Base-by-base conservation (phyloP, 35 echinoderm and acorn worm species). In the Chiridota heheva region DNA sequence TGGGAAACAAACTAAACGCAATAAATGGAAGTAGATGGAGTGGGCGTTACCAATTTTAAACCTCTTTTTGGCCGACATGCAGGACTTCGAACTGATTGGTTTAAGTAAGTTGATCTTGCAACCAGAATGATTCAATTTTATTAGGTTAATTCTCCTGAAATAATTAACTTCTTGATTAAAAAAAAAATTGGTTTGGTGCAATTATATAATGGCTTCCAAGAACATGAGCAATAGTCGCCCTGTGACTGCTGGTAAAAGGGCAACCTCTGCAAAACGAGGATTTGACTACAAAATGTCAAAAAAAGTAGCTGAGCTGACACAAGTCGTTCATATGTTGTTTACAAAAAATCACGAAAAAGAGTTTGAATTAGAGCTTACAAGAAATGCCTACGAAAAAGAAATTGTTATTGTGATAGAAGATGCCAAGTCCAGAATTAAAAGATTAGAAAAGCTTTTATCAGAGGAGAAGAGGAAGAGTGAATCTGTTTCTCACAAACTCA, bases 311-410 rank as follows among this genome's bases (percentile, higher is more conserved):
- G 93, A 96, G 53, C 65, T 96, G 18, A 96, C 88, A 18, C 93
- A 96, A 66, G 93, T 96, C 44, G 88, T 96, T 15, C 93, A 96
- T 40, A 96, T 96, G 93, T 38, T 96, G 24, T 96, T 96, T 76
- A 86, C 84, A 33, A 90, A 86, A 44, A 96, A 90, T 39, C 93
- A 96, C 51, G 93, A 96, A 60, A 87, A 79, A 56, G 93, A 96
- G 65, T 59, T 96, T 0, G 93, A 96, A 56, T 34, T 96, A 4
- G 83, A 90, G 60, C n/a, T 58, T 6, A 86, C 84, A 4, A 84
- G 53, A 70, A 69, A 87, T 24, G 83, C 82, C 0, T 96, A 96
- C 60, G 93, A 96, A 59, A 36, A 83, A 47, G 93, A 96, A 81
- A 91, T 96, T 47, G 22, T 48, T 2, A 79, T 63, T 44, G 60